Evolutionary conservation across 2,797 vertebrate species (phyloP).

Genomic region (Bovichtus diacanthus): DNA sequence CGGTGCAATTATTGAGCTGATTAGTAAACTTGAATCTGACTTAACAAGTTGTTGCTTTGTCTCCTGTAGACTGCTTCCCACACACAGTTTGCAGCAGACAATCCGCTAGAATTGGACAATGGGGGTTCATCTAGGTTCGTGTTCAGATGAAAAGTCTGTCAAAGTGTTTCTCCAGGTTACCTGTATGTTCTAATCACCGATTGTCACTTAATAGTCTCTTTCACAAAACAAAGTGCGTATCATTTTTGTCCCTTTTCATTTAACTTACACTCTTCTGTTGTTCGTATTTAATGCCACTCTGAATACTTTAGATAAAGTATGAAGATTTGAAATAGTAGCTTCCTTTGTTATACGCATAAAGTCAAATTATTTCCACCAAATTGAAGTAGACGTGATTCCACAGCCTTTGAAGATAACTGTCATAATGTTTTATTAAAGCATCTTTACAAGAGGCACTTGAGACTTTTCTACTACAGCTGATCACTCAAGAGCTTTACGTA

Average conservation of each 20-base stretch:
- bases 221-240: neutral
- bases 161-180: neutral
- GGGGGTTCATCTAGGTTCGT: neutral
- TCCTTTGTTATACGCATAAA: constrained; percentile 29
- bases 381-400: constrained; percentile 32
- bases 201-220: neutral
- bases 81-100: neutral
- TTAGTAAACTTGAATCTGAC: constrained; percentile 34
- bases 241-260: constrained; percentile 1
- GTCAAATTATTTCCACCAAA: constrained; percentile 32
- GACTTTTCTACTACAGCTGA: constrained; percentile 28
- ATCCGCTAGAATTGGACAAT: constrained; percentile 14
- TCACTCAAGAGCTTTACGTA: constrained; percentile 31
- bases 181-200: neutral
- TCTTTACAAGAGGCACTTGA: constrained; percentile 42
- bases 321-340: neutral
- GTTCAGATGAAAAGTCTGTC: constrained; percentile 1
- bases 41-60: constrained; percentile 28
- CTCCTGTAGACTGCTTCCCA: constrained; percentile 25
- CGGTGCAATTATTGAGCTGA: constrained; percentile 35
- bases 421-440: constrained; percentile 25
- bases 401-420: constrained; percentile 28
- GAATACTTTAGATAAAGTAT: neutral
- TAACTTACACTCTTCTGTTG: neutral
- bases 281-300: neutral